These are phyloP conservation scores for Monoplex corrugatus DNA, from an alignment of 2,888 invertebrate species.

Conservation along the genomic window DNA sequence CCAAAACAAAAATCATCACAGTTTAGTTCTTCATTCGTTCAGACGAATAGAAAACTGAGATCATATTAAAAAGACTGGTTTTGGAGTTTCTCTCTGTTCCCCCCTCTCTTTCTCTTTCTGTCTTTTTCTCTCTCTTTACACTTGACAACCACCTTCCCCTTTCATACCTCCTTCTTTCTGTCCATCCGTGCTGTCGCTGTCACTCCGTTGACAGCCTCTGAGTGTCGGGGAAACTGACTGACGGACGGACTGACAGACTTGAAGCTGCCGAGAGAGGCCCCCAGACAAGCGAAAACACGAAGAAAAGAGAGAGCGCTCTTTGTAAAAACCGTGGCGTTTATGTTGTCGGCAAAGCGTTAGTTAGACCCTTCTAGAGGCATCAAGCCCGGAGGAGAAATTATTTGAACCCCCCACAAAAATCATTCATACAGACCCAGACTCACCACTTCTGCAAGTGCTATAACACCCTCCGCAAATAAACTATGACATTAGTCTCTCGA, in stretches of 20 bases:
- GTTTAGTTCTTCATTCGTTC: too few relatives aligned
- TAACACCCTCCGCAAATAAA: neutral
- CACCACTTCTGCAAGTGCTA: too few relatives aligned
- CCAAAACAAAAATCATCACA: too few relatives aligned
- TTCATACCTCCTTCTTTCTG: neutral
- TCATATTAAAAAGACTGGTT: neutral
- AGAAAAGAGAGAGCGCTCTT: neutral
- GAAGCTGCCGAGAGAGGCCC: too few relatives aligned
- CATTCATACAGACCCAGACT: conserved; percentile 45
- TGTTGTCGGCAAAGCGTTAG: neutral
- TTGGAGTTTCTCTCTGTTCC: neutral
- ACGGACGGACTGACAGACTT: neutral
- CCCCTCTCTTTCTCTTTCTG: neutral
- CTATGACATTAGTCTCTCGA: conserved; percentile 41
- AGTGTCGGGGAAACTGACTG: neutral
- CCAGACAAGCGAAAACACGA: neutral
- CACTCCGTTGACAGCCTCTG: neutral
- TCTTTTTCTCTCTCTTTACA: neutral
- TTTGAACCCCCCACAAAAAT: conserved; percentile 57
- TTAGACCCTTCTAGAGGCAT: neutral
- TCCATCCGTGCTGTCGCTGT: neutral
- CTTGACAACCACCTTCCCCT: neutral
- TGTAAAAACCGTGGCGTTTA: neutral
- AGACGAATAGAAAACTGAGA: too few relatives aligned
- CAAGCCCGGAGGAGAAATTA: conserved; percentile 53